phyloP scores from a whole-genome alignment of 2,888 invertebrate genomes.

The Coleophora deauratella region DNA sequence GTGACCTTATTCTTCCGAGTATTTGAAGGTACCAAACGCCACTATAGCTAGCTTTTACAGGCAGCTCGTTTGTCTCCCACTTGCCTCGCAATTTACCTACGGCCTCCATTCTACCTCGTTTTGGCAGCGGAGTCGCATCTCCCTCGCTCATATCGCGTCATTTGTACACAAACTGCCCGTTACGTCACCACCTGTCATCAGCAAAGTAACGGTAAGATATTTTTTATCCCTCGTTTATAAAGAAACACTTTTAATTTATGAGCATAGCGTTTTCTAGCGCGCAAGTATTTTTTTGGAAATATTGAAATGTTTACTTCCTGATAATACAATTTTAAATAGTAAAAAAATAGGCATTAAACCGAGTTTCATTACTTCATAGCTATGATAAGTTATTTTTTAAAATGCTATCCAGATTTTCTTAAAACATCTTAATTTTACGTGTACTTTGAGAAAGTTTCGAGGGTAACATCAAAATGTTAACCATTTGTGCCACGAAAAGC shows the following conservation, averaged over 20 bases:
- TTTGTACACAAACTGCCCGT: conserved; percentile 45
- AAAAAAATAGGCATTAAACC: too few relatives aligned
- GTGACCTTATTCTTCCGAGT: too few relatives aligned
- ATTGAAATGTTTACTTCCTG: too few relatives aligned
- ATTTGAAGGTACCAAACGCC: too few relatives aligned
- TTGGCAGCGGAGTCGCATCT: conserved; percentile 18
- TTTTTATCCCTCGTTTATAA: conserved; percentile 1
- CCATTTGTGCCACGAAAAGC: conserved; percentile 10
- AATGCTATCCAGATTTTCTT: too few relatives aligned
- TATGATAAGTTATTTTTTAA: too few relatives aligned
- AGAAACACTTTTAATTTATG: too few relatives aligned
- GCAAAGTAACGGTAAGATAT: not conserved
- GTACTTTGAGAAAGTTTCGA: conserved; percentile 1
- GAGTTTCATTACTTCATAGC: too few relatives aligned
- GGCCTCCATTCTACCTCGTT: not conserved
- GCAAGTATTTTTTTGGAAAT: too few relatives aligned
- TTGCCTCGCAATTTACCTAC: not conserved
- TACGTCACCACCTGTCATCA: conserved; percentile 15
- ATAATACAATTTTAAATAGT: too few relatives aligned
- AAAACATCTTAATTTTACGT: too few relatives aligned
- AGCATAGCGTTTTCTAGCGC: too few relatives aligned
- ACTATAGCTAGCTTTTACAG: not conserved
- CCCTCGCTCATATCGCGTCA: conserved; percentile 32
- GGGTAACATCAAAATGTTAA: conserved; percentile 27
- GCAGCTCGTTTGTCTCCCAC: not conserved